These are phyloP conservation scores for Ophonus ardosiacus DNA, from an alignment of 2,888 invertebrate genomes.

Conservation along the genomic window DNA sequence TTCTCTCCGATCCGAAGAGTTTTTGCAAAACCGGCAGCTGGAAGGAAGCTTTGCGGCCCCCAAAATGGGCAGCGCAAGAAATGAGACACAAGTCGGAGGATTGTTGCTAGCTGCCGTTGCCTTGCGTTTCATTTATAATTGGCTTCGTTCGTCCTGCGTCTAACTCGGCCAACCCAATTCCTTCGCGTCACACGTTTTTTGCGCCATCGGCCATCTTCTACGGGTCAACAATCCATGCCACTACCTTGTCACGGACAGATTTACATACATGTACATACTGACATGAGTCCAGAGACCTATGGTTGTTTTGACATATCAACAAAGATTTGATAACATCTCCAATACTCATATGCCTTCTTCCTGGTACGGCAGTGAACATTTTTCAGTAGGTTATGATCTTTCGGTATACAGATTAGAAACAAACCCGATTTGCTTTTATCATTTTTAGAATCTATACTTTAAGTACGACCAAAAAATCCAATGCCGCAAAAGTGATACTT, in stretches of 20 bases:
- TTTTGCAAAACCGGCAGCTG: constrained; percentile 52
- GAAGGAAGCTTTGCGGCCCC: constrained; percentile 69
- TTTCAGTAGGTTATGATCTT: too few relatives aligned
- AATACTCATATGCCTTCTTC: background rate
- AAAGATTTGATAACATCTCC: background rate
- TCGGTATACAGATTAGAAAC: too few relatives aligned
- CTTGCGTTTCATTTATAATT: constrained; percentile 70
- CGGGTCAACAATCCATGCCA: background rate
- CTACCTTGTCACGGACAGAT: background rate
- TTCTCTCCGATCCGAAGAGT: constrained; percentile 19
- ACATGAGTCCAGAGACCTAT: constrained; percentile 23
- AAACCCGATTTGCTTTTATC: too few relatives aligned
- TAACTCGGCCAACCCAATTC: constrained; percentile 58
- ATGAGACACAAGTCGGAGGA: constrained; percentile 69
- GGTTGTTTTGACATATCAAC: constrained; percentile 40
- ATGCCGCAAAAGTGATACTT: too few relatives aligned
- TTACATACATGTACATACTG: background rate
- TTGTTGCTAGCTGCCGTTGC: constrained; percentile 66
- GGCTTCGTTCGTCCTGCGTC: constrained; percentile 64
- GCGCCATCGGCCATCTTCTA: constrained; percentile 47
- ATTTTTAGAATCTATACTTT: too few relatives aligned
- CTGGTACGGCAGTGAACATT: background rate
- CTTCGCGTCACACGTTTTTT: constrained; percentile 54
- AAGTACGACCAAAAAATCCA: too few relatives aligned
- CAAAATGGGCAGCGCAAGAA: constrained; percentile 71